phyloP scores from a whole-genome alignment of 2,797 vertebrate genomes.

The Coregonus sp. region DNA sequence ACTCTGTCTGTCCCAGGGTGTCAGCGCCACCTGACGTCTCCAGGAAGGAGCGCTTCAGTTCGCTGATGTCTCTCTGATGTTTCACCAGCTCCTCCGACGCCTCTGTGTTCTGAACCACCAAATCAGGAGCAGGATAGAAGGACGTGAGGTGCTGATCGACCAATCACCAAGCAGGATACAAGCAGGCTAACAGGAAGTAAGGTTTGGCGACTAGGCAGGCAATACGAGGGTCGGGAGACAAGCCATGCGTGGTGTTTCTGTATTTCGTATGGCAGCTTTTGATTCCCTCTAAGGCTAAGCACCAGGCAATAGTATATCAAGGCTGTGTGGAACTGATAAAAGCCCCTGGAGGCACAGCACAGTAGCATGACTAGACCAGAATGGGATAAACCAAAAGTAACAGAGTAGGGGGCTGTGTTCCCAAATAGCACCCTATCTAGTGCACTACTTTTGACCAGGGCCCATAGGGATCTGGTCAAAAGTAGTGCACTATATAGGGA shows the following conservation, averaged over 20 bases:
- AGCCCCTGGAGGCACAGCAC: too few species aligned
- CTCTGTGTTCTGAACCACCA: slow-evolving; percentile 82
- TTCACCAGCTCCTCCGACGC: slow-evolving; percentile 86
- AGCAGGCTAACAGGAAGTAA: not conserved
- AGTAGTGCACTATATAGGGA: too few species aligned
- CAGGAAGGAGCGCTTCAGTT: slow-evolving; percentile 96
- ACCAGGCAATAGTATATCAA: too few species aligned
- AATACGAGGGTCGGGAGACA: not conserved
- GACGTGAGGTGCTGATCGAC: slow-evolving; percentile 38
- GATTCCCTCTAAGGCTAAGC: too few species aligned
- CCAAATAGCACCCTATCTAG: too few species aligned
- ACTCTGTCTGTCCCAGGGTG: slow-evolving; percentile 58
- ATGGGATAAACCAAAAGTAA: too few species aligned
- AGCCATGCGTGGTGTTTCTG: slow-evolving; percentile 56
- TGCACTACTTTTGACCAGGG: too few species aligned
- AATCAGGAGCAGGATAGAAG: slow-evolving; percentile 58
- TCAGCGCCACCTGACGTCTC: slow-evolving; percentile 78
- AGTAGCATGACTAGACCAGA: too few species aligned
- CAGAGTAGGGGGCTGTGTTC: too few species aligned
- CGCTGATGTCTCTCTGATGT: slow-evolving; percentile 92
- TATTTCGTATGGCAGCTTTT: not conserved
- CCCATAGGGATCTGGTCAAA: too few species aligned
- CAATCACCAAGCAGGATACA: slow-evolving; percentile 2
- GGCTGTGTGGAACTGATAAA: too few species aligned
- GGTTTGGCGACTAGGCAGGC: not conserved